Evolutionary conservation across 2,888 invertebrate species (phyloP).

Genomic region (Calameuta idolon): DNA sequence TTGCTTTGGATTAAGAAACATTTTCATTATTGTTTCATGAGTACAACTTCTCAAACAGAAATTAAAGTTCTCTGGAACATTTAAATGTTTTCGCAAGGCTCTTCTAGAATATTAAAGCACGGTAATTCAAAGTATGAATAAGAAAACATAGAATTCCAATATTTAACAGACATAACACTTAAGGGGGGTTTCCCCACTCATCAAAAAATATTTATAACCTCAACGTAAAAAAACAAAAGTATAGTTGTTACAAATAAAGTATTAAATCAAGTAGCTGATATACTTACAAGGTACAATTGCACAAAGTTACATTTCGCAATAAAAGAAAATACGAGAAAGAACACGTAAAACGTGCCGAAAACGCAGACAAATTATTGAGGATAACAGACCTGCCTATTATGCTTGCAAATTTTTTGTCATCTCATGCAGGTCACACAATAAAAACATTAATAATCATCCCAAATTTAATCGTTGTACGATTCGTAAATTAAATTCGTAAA

Average conservation of each 20-base stretch:
- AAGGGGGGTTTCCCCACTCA: too few species aligned
- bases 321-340: neutral
- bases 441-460: neutral
- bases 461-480: neutral
- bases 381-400: neutral
- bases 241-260: neutral
- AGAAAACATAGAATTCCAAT: neutral
- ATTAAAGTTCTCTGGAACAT: neutral
- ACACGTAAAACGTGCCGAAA: neutral
- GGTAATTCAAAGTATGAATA: neutral
- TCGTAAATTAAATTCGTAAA: neutral
- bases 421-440: neutral
- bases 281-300: neutral
- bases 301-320: neutral
- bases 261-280: neutral
- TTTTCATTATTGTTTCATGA: constrained; percentile 40
- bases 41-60: neutral
- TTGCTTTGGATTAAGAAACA: constrained; percentile 42
- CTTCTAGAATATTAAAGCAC: neutral
- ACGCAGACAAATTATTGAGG: neutral
- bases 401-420: neutral
- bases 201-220: neutral
- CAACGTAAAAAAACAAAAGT: neutral
- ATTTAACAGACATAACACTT: neutral
- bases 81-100: neutral